These are phyloP conservation scores for Parauchenoglanis ngamensis DNA, from an alignment of 2,797 vertebrate species.

Conservation along the genomic window DNA sequence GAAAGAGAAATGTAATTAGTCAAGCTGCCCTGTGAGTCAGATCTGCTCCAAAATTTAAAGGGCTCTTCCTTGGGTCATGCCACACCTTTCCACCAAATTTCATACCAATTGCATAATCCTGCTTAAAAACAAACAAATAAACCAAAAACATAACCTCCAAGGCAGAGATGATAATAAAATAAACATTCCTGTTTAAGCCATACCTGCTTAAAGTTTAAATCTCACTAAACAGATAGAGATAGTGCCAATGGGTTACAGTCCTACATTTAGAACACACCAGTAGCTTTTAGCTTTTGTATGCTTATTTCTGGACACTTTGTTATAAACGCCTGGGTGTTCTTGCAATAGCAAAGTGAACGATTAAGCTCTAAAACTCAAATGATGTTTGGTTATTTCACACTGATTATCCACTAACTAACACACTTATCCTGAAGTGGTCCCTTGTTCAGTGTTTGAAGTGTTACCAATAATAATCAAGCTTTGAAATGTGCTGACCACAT, in stretches of 20 bases:
- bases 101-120: too few relatives aligned
- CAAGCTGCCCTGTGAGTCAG: too few relatives aligned
- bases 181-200: neutral
- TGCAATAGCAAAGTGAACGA: neutral
- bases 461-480: conserved; percentile 34
- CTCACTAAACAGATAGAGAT: neutral
- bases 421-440: neutral
- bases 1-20: too few relatives aligned
- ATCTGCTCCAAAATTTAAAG: too few relatives aligned
- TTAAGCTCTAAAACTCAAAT: conserved; percentile 25
- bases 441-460: conserved; percentile 31
- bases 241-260: neutral
- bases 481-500: conserved; percentile 40
- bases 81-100: too few relatives aligned
- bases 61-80: too few relatives aligned
- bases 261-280: neutral
- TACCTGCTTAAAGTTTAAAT: neutral
- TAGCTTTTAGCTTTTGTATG: conserved; percentile 12
- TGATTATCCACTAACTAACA: conserved; percentile 8
- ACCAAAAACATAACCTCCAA: too few relatives aligned
- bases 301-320: conserved; percentile 2
- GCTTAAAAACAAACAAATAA: too few relatives aligned
- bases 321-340: neutral
- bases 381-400: conserved; percentile 18
- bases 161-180: neutral